These are phyloP conservation scores for Tachina fera DNA, from an alignment of 2,888 invertebrate species.

Conservation along the genomic window DNA sequence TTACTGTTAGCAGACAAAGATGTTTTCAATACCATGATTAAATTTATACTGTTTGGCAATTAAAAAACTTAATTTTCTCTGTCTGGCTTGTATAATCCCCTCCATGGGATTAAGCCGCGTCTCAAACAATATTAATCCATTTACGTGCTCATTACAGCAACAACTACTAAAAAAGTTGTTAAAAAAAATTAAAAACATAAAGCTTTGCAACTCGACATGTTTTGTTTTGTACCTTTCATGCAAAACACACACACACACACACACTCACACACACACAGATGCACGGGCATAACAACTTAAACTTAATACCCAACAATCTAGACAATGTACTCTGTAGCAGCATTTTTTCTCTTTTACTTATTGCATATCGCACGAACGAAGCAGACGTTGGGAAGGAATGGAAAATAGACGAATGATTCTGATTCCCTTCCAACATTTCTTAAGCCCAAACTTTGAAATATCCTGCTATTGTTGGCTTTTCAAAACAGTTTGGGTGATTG, in stretches of 20 bases:
- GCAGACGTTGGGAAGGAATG: not conserved
- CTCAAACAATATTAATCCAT: constrained; percentile 71
- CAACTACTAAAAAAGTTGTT: constrained; percentile 28
- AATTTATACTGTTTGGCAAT: constrained; percentile 5
- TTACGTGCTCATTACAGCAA: constrained; percentile 68
- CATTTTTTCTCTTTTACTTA: not conserved
- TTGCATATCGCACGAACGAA: not conserved
- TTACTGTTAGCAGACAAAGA: constrained; percentile 7
- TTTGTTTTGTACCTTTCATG: constrained; percentile 9
- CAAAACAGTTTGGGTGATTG: constrained; percentile 62
- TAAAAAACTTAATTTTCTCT: constrained; percentile 66
- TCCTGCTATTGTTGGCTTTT: constrained; percentile 56
- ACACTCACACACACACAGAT: constrained; percentile 21
- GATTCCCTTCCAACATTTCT: not conserved
- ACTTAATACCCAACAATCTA: constrained; percentile 65
- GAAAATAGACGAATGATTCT: not conserved
- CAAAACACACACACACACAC: not conserved
- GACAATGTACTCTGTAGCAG: constrained; percentile 29
- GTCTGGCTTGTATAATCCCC: constrained; percentile 66
- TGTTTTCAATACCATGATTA: constrained; percentile 12
- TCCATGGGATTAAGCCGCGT: constrained; percentile 68
- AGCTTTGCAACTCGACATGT: constrained; percentile 36
- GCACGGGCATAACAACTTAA: constrained; percentile 11
- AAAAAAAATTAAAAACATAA: constrained; percentile 13
- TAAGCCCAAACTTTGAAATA: constrained; percentile 47